A percentile compares a stretch with the other conserved stretches of the same genome.
These are phyloP conservation scores for Eupithecia subfuscata DNA, from an alignment of 2,888 invertebrate genomes.

Conservation along the genomic window DNA sequence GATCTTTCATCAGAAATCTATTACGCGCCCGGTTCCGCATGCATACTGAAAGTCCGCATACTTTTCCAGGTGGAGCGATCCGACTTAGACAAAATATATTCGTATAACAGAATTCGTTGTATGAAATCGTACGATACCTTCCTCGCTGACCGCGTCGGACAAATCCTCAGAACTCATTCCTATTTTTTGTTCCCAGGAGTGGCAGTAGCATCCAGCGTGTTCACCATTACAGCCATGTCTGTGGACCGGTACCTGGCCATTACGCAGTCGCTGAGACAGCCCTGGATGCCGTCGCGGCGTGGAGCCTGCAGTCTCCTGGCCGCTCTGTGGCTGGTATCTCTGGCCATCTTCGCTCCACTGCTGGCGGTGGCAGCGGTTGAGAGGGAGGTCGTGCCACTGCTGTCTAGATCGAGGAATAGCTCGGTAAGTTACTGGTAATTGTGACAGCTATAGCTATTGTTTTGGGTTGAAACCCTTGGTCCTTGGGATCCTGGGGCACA, in stretches of 20 bases:
- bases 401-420: slow-evolving; percentile 65
- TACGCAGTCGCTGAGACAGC: slow-evolving; percentile 88
- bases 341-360: slow-evolving; percentile 87
- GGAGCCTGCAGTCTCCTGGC: slow-evolving; percentile 87
- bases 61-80: too few relatives aligned
- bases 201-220: slow-evolving; percentile 91
- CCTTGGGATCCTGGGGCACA: too few relatives aligned
- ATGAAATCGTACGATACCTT: not conserved
- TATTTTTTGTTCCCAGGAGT: slow-evolving; percentile 82
- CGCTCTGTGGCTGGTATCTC: slow-evolving; percentile 86
- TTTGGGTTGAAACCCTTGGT: not conserved
- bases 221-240: slow-evolving; percentile 91
- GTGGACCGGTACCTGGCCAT: slow-evolving; percentile 90
- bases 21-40: too few relatives aligned
- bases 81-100: too few relatives aligned
- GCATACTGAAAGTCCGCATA: too few relatives aligned
- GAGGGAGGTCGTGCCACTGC: slow-evolving; percentile 67
- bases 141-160: not conserved
- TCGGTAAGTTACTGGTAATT: slow-evolving; percentile 62
- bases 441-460: not conserved
- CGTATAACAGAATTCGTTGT: too few relatives aligned
- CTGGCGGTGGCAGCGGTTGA: slow-evolving; percentile 81
- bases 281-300: slow-evolving; percentile 87
- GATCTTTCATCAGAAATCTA: too few relatives aligned
- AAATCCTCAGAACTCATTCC: not conserved